Conservation (phyloP, 2,888 invertebrate species). For the Piscicola geometra region DNA sequence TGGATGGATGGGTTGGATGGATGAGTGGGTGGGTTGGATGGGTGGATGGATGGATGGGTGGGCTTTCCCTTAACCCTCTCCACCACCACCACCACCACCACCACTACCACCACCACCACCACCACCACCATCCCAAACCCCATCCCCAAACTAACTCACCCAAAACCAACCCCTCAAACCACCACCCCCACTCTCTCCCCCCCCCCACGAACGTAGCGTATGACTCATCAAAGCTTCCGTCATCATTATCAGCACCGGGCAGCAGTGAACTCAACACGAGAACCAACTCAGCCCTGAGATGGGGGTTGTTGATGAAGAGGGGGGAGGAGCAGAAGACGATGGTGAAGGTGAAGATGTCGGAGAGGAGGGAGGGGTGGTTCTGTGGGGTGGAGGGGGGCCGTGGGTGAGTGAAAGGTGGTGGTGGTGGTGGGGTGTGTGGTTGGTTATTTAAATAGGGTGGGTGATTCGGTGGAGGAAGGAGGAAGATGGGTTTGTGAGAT, state of each 20-base stretch:
- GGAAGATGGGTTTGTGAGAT: no score
- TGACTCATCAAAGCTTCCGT: neutral
- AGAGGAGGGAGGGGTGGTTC: constrained; percentile 48
- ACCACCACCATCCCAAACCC: neutral
- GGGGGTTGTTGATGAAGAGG: constrained; percentile 78
- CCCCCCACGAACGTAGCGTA: neutral
- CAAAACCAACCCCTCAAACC: no score
- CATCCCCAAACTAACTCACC: constrained; percentile 12
- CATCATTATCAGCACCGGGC: constrained; percentile 58
- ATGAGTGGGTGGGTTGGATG: no score
- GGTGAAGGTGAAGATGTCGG: constrained; percentile 63
- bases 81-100: no score
- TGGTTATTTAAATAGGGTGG: neutral
- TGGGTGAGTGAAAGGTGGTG: neutral
- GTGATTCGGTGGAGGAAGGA: neutral
- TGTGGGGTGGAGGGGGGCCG: constrained; percentile 37
- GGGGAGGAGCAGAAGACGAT: constrained; percentile 83
- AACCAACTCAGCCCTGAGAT: constrained; percentile 81
- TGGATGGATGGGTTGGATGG: no score
- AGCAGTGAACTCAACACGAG: constrained; percentile 81
- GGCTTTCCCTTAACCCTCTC: no score
- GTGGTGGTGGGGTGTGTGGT: neutral
- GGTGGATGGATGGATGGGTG: no score
- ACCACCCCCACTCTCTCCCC: neutral
- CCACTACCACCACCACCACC: no score